Conservation (phyloP, 2,888 invertebrate genomes). For the Tanypteryx hageni region DNA sequence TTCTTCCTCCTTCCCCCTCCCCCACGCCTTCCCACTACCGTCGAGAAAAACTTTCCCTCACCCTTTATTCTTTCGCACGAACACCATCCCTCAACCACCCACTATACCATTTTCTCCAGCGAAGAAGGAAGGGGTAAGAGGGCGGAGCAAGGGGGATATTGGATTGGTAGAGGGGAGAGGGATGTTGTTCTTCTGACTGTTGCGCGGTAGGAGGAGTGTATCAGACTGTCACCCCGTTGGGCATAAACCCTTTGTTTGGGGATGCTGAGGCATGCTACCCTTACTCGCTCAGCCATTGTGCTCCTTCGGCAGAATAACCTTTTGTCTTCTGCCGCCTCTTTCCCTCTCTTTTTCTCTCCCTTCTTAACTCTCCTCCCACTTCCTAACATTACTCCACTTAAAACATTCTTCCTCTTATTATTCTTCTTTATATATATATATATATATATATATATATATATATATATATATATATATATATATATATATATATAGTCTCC, state of each 20-base stretch:
- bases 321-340: slow-evolving; percentile 51
- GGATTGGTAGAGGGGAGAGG: neutral
- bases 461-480: too few species aligned
- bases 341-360: neutral
- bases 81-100: slow-evolving; percentile 20
- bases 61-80: neutral
- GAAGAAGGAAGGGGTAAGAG: neutral
- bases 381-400: neutral
- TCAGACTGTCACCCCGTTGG: slow-evolving; percentile 50
- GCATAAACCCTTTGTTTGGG: slow-evolving; percentile 61
- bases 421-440: too few species aligned
- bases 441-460: too few species aligned
- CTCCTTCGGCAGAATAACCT: slow-evolving; percentile 35
- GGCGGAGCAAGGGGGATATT: neutral
- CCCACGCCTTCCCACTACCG: too few species aligned
- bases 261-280: slow-evolving; percentile 42
- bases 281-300: neutral
- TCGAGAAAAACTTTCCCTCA: neutral
- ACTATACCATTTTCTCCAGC: slow-evolving; percentile 13
- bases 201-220: neutral
- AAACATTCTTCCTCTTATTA: slow-evolving; percentile 12
- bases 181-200: neutral
- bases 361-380: neutral
- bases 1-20: neutral
- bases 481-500: neutral